These are phyloP conservation scores for Hydrotaea cyrtoneurina DNA, from an alignment of 2,888 invertebrate genomes.

Conservation along the genomic window DNA sequence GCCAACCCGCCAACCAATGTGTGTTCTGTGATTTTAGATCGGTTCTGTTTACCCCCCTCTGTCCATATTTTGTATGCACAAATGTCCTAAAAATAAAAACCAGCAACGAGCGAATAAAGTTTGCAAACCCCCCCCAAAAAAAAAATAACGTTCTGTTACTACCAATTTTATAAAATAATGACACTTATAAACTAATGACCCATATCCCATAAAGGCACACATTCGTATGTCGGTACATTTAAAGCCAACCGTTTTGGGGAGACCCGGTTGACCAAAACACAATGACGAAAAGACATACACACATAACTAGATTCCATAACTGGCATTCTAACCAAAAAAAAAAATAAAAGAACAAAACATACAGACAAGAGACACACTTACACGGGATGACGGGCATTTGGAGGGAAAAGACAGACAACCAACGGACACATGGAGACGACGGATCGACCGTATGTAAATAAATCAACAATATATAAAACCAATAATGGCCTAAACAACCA, in stretches of 20 bases:
- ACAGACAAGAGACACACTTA: neutral
- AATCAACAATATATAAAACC: neutral
- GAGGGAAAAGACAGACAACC: neutral
- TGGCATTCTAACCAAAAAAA: conserved; percentile 51
- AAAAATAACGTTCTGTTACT: neutral
- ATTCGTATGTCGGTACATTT: neutral
- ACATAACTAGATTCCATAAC: conserved; percentile 60
- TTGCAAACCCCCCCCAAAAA: too few relatives aligned
- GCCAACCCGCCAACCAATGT: neutral
- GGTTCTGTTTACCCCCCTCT: too few relatives aligned
- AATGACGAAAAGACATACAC: conserved; percentile 27
- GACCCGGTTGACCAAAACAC: conserved; percentile 7
- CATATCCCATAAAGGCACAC: conserved; percentile 33
- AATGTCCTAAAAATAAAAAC: conserved; percentile 3
- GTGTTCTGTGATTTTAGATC: neutral
- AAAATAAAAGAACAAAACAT: neutral
- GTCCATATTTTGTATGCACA: neutral
- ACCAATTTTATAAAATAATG: conserved; percentile 28
- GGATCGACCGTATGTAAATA: conserved; percentile 27
- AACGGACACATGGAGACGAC: neutral
- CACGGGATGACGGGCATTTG: neutral
- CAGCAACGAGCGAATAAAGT: neutral
- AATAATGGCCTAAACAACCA: neutral
- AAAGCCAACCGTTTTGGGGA: too few relatives aligned
- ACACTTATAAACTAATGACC: conserved; percentile 60